Conservation (phyloP, 2,888 invertebrate species). For the Abrostola tripartita region DNA sequence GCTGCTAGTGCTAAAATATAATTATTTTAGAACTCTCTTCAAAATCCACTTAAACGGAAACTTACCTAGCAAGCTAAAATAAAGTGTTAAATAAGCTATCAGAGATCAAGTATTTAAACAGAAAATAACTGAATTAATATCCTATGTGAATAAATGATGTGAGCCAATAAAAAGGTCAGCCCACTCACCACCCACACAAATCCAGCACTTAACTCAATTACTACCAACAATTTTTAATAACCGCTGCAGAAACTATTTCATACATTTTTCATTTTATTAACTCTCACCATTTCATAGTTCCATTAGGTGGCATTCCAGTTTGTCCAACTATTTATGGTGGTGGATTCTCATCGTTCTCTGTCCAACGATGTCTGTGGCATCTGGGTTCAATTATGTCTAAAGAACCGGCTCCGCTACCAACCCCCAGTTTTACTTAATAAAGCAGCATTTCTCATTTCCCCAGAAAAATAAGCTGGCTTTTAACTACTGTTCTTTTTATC, state of each 20-base stretch:
- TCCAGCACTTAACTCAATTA: constrained; percentile 19
- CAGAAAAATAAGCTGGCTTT: constrained; percentile 1
- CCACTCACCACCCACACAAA: constrained; percentile 1
- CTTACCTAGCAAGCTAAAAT: no score
- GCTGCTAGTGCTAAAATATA: no score
- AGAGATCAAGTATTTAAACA: no score
- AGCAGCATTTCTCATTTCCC: constrained; percentile 1
- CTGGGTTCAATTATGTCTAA: constrained; percentile 61
- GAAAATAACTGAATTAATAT: no score
- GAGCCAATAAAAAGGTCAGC: no score
- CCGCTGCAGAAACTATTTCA: constrained; percentile 13
- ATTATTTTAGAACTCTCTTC: no score
- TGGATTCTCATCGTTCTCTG: constrained; percentile 28
- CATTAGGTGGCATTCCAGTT: not conserved
- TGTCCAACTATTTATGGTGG: constrained; percentile 18
- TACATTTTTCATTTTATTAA: constrained; percentile 21
- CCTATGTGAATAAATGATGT: no score
- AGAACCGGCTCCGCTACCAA: constrained; percentile 27
- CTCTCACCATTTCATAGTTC: constrained; percentile 18
- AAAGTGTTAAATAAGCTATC: no score
- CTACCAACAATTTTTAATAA: constrained; percentile 11
- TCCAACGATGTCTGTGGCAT: constrained; percentile 29
- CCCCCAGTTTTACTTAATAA: constrained; percentile 43
- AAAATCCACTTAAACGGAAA: no score
- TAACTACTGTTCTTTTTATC: not conserved